Percentiles rank a stretch among this genome's conserved stretches.
These are phyloP conservation scores for Thalassarche chlororhynchos DNA, from an alignment of 2,113 vertebrate genomes.

Conservation along the genomic window DNA sequence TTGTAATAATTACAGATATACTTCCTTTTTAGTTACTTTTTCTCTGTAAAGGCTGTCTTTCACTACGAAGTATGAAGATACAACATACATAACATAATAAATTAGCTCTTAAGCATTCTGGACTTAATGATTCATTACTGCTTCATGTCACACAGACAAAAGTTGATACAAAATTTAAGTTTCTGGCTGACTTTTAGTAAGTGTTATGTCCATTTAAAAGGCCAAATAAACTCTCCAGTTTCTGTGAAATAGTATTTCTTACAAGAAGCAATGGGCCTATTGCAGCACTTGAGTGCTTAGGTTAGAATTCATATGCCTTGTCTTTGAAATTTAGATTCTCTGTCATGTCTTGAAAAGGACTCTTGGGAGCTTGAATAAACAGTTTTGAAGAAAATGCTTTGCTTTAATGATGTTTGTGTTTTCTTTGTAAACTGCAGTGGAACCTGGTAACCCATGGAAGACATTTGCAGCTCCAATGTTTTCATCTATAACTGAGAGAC, in stretches of 20 bases:
- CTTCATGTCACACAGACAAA: not conserved
- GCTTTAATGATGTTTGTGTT: constrained; percentile 65
- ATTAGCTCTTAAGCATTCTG: not conserved
- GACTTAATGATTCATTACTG: not conserved
- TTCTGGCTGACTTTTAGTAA: constrained; percentile 13
- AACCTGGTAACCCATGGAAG: constrained; percentile 60
- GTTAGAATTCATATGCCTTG: not conserved
- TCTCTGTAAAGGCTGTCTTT: not conserved
- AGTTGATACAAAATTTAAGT: not conserved
- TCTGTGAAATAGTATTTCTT: constrained; percentile 13
- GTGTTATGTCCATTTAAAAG: constrained; percentile 14
- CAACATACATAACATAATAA: not conserved
- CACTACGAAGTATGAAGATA: not conserved
- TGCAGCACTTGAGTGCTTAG: not conserved
- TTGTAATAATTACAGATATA: not conserved
- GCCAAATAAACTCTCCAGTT: not conserved
- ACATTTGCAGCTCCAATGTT: constrained; percentile 27
- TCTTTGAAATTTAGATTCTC: constrained; percentile 29
- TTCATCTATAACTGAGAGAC: not conserved
- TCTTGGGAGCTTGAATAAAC: constrained; percentile 35
- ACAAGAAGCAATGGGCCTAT: constrained; percentile 22
- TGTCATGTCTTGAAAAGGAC: not conserved
- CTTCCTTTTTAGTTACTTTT: not conserved
- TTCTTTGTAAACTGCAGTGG: constrained; percentile 54
- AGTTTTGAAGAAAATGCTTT: constrained; percentile 41